Conservation (phyloP, 2,888 invertebrate genomes). For the Pollenia amentaria region DNA sequence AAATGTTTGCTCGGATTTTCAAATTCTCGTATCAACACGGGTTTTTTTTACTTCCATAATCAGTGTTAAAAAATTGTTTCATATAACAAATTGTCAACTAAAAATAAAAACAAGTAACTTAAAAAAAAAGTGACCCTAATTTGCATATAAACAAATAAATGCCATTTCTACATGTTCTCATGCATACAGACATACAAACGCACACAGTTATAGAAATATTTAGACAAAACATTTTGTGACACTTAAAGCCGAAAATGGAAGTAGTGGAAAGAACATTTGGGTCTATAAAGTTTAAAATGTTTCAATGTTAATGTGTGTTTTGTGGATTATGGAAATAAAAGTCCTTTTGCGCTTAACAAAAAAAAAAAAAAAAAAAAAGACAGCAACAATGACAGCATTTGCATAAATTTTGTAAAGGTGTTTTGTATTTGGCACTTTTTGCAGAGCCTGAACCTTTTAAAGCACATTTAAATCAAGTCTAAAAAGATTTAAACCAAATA, state of each 20-base stretch:
- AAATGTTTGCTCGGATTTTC: constrained; percentile 64
- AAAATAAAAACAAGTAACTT: constrained; percentile 4
- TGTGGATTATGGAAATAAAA: constrained; percentile 50
- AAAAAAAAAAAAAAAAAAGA: background rate
- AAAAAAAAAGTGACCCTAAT: constrained; percentile 68
- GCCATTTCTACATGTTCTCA: constrained; percentile 48
- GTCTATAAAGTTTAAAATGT: constrained; percentile 33
- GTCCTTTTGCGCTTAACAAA: constrained; percentile 46
- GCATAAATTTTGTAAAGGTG: constrained; percentile 66
- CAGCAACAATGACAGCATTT: constrained; percentile 50
- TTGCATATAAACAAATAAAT: constrained; percentile 73
- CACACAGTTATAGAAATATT: constrained; percentile 34
- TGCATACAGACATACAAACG: background rate
- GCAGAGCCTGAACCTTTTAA: constrained; percentile 45
- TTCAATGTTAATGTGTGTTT: constrained; percentile 44
- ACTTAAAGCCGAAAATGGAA: constrained; percentile 48
- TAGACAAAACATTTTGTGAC: constrained; percentile 60
- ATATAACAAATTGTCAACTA: constrained; percentile 60
- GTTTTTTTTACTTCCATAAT: constrained; percentile 54
- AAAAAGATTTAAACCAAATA: constrained; percentile 59
- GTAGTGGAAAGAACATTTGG: constrained; percentile 28
- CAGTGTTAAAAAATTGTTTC: constrained; percentile 51
- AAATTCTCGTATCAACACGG: constrained; percentile 66
- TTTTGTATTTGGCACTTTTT: constrained; percentile 35
- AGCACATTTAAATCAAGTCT: constrained; percentile 61